Conservation (phyloP, 2,797 vertebrate species). For the Sphaeramia orbicularis region DNA sequence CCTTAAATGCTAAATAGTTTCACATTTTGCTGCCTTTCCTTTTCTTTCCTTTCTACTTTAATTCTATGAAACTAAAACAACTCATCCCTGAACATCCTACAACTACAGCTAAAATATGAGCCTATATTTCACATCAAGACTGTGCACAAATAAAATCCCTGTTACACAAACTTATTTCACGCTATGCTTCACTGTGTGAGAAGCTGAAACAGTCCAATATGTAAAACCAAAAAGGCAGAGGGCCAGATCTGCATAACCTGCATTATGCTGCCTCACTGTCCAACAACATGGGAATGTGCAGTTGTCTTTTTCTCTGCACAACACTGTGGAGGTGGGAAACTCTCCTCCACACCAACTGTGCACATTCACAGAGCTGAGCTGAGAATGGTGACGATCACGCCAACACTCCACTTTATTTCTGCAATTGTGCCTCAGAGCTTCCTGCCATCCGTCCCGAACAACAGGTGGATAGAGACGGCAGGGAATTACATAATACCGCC, state of each 20-base stretch:
- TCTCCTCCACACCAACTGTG: constrained; percentile 87
- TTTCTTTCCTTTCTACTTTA: too few species aligned
- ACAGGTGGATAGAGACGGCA: constrained; percentile 58
- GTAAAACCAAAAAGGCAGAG: constrained; percentile 22
- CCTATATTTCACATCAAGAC: too few species aligned
- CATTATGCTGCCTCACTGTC: background rate
- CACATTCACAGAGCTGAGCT: constrained; percentile 51
- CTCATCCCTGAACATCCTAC: too few species aligned
- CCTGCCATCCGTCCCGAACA: constrained; percentile 53
- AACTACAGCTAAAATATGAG: too few species aligned
- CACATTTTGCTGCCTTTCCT: too few species aligned
- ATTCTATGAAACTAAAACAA: too few species aligned
- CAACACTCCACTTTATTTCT: constrained; percentile 61
- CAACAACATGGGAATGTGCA: constrained; percentile 52
- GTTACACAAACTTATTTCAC: background rate
- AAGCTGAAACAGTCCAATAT: background rate
- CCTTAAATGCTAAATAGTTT: too few species aligned
- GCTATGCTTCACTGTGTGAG: background rate
- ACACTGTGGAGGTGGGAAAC: constrained; percentile 73
- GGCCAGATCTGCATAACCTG: constrained; percentile 40
- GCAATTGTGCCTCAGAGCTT: constrained; percentile 30
- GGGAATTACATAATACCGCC: constrained; percentile 51
- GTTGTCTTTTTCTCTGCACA: constrained; percentile 37
- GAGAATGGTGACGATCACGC: constrained; percentile 42
- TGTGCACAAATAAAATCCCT: background rate